Percentiles rank a stretch among this genome's conserved stretches.
Conservation (phyloP, 2,888 invertebrate genomes). For the Euplagia quadripunctaria region DNA sequence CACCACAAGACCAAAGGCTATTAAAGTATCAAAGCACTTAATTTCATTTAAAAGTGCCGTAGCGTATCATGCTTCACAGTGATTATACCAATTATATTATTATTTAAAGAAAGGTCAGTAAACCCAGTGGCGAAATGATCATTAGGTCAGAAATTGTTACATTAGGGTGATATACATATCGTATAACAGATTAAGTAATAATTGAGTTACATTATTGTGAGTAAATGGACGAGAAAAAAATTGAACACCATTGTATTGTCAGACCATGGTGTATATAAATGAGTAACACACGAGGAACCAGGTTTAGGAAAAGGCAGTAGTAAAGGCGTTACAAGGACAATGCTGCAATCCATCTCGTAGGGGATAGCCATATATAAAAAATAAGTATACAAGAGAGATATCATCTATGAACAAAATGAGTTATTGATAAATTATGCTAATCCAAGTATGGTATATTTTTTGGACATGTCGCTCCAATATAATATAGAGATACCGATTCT, state of each 20-base stretch:
- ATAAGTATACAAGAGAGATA: too few species aligned
- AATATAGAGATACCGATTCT: neutral
- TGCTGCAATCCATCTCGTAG: neutral
- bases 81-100: conserved; percentile 18
- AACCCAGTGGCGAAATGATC: conserved; percentile 16
- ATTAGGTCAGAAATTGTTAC: conserved; percentile 15
- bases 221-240: conserved; percentile 18
- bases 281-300: neutral
- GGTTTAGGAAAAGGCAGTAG: neutral
- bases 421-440: too few species aligned
- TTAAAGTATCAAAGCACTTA: conserved; percentile 8
- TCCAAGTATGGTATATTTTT: neutral
- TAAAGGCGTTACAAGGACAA: too few species aligned
- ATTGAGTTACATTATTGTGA: conserved; percentile 14
- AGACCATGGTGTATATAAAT: neutral
- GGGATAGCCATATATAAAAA: neutral
- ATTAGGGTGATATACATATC: conserved; percentile 15
- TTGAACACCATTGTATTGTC: conserved; percentile 17
- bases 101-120: conserved; percentile 16
- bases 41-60: conserved; percentile 9
- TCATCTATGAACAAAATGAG: too few species aligned
- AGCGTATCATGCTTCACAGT: conserved; percentile 4
- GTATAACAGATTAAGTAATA: conserved; percentile 21
- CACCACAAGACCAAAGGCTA: conserved; percentile 1
- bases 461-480: neutral